Base-by-base conservation (phyloP, 2,888 invertebrate species). In the Andrena bicolor region DNA sequence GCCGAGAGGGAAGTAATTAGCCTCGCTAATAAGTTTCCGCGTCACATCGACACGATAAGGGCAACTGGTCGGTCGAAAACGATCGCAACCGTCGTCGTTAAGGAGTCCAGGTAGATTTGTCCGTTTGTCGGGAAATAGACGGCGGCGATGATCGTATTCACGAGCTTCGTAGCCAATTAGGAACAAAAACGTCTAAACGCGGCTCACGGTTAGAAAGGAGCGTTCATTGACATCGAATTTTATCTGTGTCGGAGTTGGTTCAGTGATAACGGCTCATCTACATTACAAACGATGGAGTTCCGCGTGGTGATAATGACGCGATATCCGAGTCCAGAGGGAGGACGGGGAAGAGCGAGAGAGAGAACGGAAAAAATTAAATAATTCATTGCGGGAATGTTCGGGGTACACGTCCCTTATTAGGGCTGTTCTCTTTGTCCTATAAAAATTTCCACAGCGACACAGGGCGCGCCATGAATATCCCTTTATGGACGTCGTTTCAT, bases 141-240 rank as follows among this genome's bases (percentile, higher is more conserved):
- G 26, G 13, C 35, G 28, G 72, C 30, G 64, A 51, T 20, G n/a
- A 16, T 63, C 32, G 35, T 23, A 28, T 30, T 49, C 41, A 74
- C 69, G 49, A 70, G 66, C 32, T 70, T 35, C 66, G 64, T 65
- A 48, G 80, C 75, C 81, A 81, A 82, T 82, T 76, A 76, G 76
- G 76, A 41, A 71, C 49, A 41, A 75, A 79, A 79, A 41, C 58
- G 66, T 69, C 70, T 73, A 70, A 56, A 83, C 51, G 70, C 63
- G 73, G 64, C 72, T 51, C 60, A 32, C 80, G 68, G 64, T 64
- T 63, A 49, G 56, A 77, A 76, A 74, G 76, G 53, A 66, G 70
- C 87, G 87, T 87, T 84, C 87, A 64, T 87, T 84, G 87, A 84
- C 86, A 82, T 84, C 80, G 77, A 82, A 81, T 49, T 86, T 87